phyloP scores from a whole-genome alignment of 2,888 invertebrate genomes.

The Nomada hirtipes region DNA sequence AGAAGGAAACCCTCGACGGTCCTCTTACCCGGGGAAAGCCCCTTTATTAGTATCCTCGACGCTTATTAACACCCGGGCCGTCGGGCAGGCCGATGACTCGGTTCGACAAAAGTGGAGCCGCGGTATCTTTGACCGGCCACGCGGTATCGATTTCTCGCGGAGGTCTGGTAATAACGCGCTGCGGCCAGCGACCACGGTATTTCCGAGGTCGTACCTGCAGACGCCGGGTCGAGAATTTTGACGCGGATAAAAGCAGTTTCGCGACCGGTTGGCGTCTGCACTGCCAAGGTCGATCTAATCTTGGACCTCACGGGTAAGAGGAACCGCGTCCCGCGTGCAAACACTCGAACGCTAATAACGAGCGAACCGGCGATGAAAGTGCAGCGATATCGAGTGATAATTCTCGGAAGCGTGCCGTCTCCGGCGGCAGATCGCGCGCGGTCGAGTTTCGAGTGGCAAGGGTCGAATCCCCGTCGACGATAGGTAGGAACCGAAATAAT shows the following conservation, averaged over 20 bases:
- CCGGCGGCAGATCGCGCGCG: neutral
- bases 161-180: slow-evolving; percentile 26
- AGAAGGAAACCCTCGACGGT: neutral
- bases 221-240: slow-evolving; percentile 38
- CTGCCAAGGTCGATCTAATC: slow-evolving; percentile 69
- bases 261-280: slow-evolving; percentile 40
- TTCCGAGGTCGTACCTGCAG: slow-evolving; percentile 33
- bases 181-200: slow-evolving; percentile 42
- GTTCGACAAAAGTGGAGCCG: neutral
- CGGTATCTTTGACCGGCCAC: slow-evolving; percentile 24
- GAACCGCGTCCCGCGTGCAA: slow-evolving; percentile 26
- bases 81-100: slow-evolving; percentile 8
- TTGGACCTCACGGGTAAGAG: slow-evolving; percentile 44
- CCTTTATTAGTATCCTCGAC: neutral
- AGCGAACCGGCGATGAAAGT: slow-evolving; percentile 15
- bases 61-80: neutral
- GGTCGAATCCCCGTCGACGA: slow-evolving; percentile 39
- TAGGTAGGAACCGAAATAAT: slow-evolving; percentile 30
- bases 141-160: slow-evolving; percentile 40
- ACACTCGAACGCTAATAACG: slow-evolving; percentile 50
- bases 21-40: neutral
- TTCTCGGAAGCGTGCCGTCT: slow-evolving; percentile 50
- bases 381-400: slow-evolving; percentile 25
- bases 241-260: slow-evolving; percentile 47
- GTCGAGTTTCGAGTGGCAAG: neutral